These are phyloP conservation scores for Xestoiulus laeticollis DNA, from an alignment of 2,888 invertebrate species.

Conservation along the genomic window DNA sequence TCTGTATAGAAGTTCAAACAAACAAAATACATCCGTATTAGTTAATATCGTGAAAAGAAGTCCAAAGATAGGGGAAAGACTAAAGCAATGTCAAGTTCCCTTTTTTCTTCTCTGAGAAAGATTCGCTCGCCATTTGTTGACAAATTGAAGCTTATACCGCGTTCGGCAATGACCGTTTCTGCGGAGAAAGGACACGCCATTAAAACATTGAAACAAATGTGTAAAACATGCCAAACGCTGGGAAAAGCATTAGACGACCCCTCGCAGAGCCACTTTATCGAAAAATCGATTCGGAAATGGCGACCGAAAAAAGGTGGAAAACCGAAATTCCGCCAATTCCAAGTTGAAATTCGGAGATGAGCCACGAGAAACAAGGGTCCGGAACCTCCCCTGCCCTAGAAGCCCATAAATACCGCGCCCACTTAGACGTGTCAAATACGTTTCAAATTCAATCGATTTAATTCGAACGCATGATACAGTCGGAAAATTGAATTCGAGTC, in stretches of 20 bases:
- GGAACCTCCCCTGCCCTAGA: neutral
- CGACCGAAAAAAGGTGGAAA: neutral
- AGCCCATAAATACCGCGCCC: conserved; percentile 16
- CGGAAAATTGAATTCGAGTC: conserved; percentile 45
- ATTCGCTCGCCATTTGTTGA: neutral
- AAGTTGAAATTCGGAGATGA: conserved; percentile 5
- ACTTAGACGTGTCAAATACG: conserved; percentile 45
- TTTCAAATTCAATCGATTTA: conserved; percentile 49
- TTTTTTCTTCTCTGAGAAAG: neutral
- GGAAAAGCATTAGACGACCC: conserved; percentile 1
- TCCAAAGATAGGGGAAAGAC: neutral
- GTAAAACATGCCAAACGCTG: conserved; percentile 12
- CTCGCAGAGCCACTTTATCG: neutral
- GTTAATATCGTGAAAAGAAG: neutral
- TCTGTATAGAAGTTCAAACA: too few relatives aligned
- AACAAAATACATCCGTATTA: too few relatives aligned
- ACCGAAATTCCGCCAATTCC: neutral
- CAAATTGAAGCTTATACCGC: neutral
- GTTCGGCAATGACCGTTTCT: conserved; percentile 9
- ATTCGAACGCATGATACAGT: conserved; percentile 45
- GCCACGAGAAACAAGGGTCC: neutral
- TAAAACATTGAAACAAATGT: conserved; percentile 27
- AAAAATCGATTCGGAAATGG: conserved; percentile 27
- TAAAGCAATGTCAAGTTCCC: neutral
- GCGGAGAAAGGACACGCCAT: conserved; percentile 13